phyloP scores from a whole-genome alignment of 2,113 vertebrate species.

The Amphiprion ocellaris region DNA sequence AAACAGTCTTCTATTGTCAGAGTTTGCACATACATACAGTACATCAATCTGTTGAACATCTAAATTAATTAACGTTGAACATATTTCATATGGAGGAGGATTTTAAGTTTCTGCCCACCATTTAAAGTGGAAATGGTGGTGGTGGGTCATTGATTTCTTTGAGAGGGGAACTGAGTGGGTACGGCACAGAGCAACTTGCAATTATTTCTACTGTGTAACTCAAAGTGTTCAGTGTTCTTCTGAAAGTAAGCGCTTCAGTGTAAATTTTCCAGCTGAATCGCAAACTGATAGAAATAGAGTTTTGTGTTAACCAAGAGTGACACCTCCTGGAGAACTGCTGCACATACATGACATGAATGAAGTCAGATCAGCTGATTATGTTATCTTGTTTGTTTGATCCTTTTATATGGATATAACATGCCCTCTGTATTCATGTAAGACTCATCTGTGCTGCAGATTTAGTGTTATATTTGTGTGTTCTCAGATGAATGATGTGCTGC shows the following conservation, averaged over 20 bases:
- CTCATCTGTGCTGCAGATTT: conserved; percentile 18
- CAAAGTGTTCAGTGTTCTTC: not conserved
- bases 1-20: no score
- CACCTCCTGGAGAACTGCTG: conserved; percentile 60
- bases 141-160: no score
- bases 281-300: not conserved
- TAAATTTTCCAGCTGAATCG: not conserved
- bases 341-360: not conserved
- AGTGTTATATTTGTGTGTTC: conserved; percentile 37
- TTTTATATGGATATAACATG: not conserved
- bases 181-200: not conserved
- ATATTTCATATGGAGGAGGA: no score
- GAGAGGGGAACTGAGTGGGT: not conserved
- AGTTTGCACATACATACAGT: no score
- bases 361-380: not conserved
- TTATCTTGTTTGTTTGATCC: not conserved
- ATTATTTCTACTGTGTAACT: not conserved
- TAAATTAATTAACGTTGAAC: no score
- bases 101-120: not conserved
- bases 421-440: not conserved
- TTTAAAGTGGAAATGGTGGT: not conserved
- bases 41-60: no score
- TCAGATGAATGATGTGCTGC: conserved; percentile 96
- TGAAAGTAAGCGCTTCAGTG: not conserved
- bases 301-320: conserved; percentile 24